Evolutionary conservation across 2,113 vertebrate species (phyloP).

Genomic region (Epinephelus fuscoguttatus): DNA sequence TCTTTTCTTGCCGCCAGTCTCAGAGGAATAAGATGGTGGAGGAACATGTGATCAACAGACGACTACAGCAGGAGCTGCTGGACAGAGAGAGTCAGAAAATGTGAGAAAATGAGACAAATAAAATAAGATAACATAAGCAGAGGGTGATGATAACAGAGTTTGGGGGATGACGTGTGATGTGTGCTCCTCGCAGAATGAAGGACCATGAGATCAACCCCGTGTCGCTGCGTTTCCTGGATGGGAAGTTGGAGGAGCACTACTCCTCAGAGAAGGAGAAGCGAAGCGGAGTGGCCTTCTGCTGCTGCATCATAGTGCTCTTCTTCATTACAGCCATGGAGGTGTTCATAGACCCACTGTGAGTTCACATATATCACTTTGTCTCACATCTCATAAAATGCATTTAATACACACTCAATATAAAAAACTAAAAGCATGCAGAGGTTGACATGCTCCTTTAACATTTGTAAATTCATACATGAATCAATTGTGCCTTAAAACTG

Average conservation of each 20-base stretch:
- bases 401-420: not conserved
- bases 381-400: not conserved
- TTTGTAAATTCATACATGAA: not conserved
- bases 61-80: constrained; percentile 90
- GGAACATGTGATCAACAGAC: constrained; percentile 90
- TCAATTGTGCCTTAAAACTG: not conserved
- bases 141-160: not conserved
- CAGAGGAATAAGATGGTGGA: constrained; percentile 76
- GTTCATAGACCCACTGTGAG: constrained; percentile 92
- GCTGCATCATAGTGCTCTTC: constrained; percentile 91
- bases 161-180: not conserved
- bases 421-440: not conserved
- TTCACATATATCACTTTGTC: not conserved
- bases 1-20: constrained; percentile 56
- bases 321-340: constrained; percentile 90
- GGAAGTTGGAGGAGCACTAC: constrained; percentile 90
- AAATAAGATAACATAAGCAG: not conserved
- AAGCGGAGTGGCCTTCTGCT: constrained; percentile 92
- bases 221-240: constrained; percentile 90
- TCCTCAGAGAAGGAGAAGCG: constrained; percentile 94
- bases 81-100: constrained; percentile 91
- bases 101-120: constrained; percentile 80
- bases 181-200: constrained; percentile 83
- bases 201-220: constrained; percentile 87
- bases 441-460: not conserved